phyloP scores from a whole-genome alignment of 2,797 vertebrate species.

The Distichodus sexfasciatus region DNA sequence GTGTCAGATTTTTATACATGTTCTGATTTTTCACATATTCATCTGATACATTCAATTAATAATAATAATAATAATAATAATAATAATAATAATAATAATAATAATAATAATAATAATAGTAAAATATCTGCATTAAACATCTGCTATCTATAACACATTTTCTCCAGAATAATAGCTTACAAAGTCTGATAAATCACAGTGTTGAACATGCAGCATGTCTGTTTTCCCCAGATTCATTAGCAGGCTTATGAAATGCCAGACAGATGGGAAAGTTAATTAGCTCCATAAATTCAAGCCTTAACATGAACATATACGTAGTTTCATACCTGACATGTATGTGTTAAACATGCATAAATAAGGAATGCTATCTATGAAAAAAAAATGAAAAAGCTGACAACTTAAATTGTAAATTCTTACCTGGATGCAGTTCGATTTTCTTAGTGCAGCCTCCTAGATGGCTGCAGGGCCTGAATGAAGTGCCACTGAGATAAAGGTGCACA shows the following conservation, averaged over 20 bases:
- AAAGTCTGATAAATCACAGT: neutral
- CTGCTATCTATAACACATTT: neutral
- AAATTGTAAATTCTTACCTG: neutral
- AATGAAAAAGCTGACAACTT: too few relatives aligned
- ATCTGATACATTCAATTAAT: neutral
- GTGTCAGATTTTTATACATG: neutral
- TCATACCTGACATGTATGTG: neutral
- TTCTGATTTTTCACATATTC: neutral
- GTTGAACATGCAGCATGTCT: neutral
- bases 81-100: neutral
- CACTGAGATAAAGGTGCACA: neutral
- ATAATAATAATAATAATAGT: neutral
- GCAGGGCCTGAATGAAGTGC: neutral
- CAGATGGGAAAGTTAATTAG: conserved; percentile 16
- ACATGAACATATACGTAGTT: neutral
- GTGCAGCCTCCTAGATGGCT: neutral
- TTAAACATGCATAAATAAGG: neutral
- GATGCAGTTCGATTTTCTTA: neutral
- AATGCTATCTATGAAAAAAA: neutral
- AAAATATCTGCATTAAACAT: neutral
- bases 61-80: neutral
- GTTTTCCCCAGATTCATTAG: conserved; percentile 1
- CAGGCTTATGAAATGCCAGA: neutral
- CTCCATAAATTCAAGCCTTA: conserved; percentile 1
- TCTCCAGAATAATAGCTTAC: neutral